A percentile compares a stretch with the other conserved stretches of the same genome.
Evolutionary conservation across 2,888 invertebrate genomes (phyloP).

Genomic region (Erynnis tages): DNA sequence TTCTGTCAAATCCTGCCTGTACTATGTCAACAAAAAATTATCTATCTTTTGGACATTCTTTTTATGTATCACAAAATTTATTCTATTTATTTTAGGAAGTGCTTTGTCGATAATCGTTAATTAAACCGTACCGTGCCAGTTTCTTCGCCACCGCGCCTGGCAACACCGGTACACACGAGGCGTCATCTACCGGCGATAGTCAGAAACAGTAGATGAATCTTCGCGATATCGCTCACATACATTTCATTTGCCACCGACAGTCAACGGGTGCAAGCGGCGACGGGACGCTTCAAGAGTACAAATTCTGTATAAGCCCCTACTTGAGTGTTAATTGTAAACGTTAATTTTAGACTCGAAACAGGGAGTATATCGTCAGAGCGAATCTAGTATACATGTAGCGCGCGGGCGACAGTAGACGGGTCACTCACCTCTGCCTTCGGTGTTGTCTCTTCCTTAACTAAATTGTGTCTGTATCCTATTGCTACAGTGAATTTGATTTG

Average conservation of each 20-base stretch:
- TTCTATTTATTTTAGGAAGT: slow-evolving; percentile 54
- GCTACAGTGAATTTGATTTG: slow-evolving; percentile 73
- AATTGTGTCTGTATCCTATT: slow-evolving; percentile 67
- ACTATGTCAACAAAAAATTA: slow-evolving; percentile 52
- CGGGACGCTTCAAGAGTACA: slow-evolving; percentile 84
- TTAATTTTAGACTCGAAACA: slow-evolving; percentile 69
- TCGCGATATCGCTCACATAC: slow-evolving; percentile 30
- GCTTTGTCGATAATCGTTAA: slow-evolving; percentile 45
- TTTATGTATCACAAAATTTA: slow-evolving; percentile 59
- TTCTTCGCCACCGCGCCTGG: slow-evolving; percentile 47
- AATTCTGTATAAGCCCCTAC: slow-evolving; percentile 86
- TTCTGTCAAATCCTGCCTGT: slow-evolving; percentile 51
- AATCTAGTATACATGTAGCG: slow-evolving; percentile 49
- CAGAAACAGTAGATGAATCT: slow-evolving; percentile 9
- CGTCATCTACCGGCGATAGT: slow-evolving; percentile 11
- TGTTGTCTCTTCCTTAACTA: slow-evolving; percentile 74
- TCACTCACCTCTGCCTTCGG: slow-evolving; percentile 70
- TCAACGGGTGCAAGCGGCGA: slow-evolving; percentile 57
- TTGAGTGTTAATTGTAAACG: slow-evolving; percentile 71
- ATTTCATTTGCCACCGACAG: slow-evolving; percentile 37
- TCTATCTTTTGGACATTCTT: slow-evolving; percentile 60
- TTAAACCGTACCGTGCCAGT: slow-evolving; percentile 51
- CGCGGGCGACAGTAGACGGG: slow-evolving; percentile 53
- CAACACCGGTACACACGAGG: slow-evolving; percentile 20
- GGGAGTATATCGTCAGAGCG: slow-evolving; percentile 63